These are phyloP conservation scores for Pristis pectinata DNA, from an alignment of 2,797 vertebrate genomes.

Conservation along the genomic window DNA sequence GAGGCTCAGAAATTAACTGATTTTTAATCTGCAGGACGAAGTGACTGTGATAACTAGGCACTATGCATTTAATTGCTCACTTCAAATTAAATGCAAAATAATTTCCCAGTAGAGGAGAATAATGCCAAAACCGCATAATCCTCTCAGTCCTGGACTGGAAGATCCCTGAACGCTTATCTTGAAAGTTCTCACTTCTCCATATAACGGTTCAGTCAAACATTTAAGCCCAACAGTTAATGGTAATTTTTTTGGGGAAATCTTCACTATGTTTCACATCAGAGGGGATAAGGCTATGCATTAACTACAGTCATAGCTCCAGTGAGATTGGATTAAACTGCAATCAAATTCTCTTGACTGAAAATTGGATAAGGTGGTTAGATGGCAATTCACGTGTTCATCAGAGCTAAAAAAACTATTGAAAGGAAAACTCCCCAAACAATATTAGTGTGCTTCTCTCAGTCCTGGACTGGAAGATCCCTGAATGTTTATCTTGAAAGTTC, in stretches of 20 bases:
- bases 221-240: background rate
- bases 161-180: background rate
- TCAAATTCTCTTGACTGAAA: background rate
- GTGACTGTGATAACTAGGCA: background rate
- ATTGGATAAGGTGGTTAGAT: background rate
- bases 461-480: background rate
- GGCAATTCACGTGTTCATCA: background rate
- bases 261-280: background rate
- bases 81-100: constrained; percentile 23
- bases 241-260: background rate
- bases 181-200: background rate
- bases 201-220: background rate
- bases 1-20: background rate
- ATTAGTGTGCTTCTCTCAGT: background rate
- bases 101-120: constrained; percentile 11
- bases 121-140: background rate
- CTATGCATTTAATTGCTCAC: constrained; percentile 14
- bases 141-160: background rate
- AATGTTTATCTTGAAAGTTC: background rate
- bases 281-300: background rate
- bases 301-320: background rate
- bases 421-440: background rate
- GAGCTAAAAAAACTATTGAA: background rate
- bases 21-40: background rate
- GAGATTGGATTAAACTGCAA: background rate